Evolutionary conservation across 2,797 vertebrate genomes (phyloP).

Genomic region (Gallinago stenura): DNA sequence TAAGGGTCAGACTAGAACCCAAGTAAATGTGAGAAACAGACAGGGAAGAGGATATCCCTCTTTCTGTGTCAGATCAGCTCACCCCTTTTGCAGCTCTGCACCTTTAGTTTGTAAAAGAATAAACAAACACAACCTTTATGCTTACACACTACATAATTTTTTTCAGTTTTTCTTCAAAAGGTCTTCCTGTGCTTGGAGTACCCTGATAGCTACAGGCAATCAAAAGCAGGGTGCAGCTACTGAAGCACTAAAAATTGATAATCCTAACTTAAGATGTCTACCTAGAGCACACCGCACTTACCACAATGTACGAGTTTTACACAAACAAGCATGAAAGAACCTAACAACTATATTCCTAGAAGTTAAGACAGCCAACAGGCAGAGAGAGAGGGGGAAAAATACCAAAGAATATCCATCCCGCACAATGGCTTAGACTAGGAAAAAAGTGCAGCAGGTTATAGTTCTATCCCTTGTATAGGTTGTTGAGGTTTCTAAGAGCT

Average conservation of each 20-base stretch:
- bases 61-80: not conserved
- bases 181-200: not conserved
- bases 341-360: not conserved
- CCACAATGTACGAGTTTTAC: fast-evolving
- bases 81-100: not conserved
- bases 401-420: not conserved
- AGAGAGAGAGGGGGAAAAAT: not conserved
- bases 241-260: not conserved
- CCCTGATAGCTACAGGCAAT: not conserved
- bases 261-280: not conserved
- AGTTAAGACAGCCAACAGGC: not conserved
- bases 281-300: not conserved
- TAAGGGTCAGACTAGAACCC: not conserved
- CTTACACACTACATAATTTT: not conserved
- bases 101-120: not conserved
- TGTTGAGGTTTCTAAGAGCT: not conserved
- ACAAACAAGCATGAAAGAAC: not conserved
- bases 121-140: not conserved
- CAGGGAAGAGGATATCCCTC: not conserved
- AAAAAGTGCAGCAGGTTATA: not conserved
- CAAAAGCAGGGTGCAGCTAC: not conserved
- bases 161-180: not conserved
- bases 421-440: not conserved
- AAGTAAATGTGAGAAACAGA: not conserved
- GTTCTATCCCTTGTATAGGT: not conserved